These are phyloP conservation scores for Cataglyphis hispanica DNA, from an alignment of 1,140 invertebrate genomes.

Conservation along the genomic window DNA sequence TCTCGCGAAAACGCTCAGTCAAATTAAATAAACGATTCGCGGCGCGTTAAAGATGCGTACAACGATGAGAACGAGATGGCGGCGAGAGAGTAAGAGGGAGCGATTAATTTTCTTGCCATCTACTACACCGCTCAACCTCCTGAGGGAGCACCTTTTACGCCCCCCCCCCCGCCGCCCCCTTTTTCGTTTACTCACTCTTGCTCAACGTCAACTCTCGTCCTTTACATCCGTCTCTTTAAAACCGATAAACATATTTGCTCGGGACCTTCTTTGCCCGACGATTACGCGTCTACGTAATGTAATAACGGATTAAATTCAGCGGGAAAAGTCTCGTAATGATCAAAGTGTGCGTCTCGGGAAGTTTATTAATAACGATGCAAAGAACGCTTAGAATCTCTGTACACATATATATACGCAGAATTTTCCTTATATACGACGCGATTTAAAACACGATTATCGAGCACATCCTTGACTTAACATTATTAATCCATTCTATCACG, in stretches of 20 bases:
- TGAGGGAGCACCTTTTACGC: constrained; percentile 39
- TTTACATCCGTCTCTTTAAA: constrained; percentile 54
- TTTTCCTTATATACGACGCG: background rate
- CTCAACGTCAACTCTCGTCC: constrained; percentile 36
- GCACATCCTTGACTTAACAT: background rate
- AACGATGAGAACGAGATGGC: constrained; percentile 19
- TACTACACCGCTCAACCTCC: constrained; percentile 26
- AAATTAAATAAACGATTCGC: constrained; percentile 55
- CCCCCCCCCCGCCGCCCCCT: background rate
- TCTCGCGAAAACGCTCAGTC: constrained; percentile 22
- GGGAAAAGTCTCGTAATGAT: constrained; percentile 8
- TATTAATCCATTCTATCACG: background rate
- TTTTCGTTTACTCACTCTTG: constrained; percentile 22
- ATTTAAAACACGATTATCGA: constrained; percentile 1
- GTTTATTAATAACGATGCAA: constrained; percentile 23
- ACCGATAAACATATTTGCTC: constrained; percentile 72
- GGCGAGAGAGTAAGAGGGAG: constrained; percentile 1
- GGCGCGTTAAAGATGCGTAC: constrained; percentile 13
- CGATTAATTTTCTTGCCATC: constrained; percentile 63
- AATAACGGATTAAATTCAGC: constrained; percentile 40
- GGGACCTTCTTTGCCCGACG: constrained; percentile 42
- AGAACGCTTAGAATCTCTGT: background rate
- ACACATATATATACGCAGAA: background rate
- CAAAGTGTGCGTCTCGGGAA: constrained; percentile 22
- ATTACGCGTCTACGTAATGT: constrained; percentile 57